These are phyloP conservation scores for Climacteris rufus DNA, from an alignment of 2,113 vertebrate species.

Conservation along the genomic window DNA sequence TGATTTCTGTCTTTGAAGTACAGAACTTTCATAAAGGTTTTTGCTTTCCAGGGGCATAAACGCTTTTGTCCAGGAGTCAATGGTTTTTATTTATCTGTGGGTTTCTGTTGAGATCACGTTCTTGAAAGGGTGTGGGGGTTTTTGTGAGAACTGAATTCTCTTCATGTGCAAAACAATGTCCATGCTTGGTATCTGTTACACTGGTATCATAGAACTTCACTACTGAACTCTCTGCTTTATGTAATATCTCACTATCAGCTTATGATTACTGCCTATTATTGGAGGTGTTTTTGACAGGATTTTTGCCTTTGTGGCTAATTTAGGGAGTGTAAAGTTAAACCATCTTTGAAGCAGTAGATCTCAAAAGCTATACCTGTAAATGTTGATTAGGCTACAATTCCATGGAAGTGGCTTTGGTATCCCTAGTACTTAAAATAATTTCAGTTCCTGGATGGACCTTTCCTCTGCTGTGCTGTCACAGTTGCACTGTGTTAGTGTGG, in stretches of 20 bases:
- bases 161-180: not conserved
- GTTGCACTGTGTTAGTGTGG: not conserved
- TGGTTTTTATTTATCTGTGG: not conserved
- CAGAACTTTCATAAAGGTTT: not conserved
- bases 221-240: not conserved
- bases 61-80: not conserved
- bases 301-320: not conserved
- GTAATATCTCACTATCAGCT: not conserved
- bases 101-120: not conserved
- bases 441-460: not conserved
- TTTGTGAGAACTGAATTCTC: not conserved
- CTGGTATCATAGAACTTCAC: not conserved
- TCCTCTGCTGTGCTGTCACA: not conserved
- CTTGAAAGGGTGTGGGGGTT: not conserved
- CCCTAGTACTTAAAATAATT: not conserved
- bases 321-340: not conserved
- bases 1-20: not conserved
- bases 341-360: not conserved
- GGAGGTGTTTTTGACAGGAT: not conserved
- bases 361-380: not conserved
- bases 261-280: not conserved
- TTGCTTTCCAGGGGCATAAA: not conserved
- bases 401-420: not conserved
- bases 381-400: not conserved
- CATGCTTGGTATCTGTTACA: not conserved